A percentile compares a stretch with the other conserved stretches of the same genome.
Evolutionary conservation across 2,113 vertebrate species (phyloP).

Genomic region (Mystacornis crossleyi): DNA sequence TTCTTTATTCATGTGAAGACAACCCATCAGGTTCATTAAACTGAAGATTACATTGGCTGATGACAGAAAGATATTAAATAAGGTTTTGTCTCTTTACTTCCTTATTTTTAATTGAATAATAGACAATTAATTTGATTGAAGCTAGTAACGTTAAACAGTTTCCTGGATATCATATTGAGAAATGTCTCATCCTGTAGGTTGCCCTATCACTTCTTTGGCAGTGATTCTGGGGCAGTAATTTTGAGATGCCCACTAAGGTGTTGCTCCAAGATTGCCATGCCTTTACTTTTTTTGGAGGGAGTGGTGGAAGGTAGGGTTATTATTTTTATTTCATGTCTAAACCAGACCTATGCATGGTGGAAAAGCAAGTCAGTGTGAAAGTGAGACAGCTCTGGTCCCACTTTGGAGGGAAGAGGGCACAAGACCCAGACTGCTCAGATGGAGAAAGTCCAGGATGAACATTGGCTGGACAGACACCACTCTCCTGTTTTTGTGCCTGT

Average conservation of each 20-base stretch:
- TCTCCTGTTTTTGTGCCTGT: accelerated
- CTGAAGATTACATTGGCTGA: slow-evolving; percentile 46
- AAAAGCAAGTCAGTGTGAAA: not conserved
- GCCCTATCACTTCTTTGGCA: not conserved
- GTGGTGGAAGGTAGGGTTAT: not conserved
- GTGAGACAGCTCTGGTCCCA: not conserved
- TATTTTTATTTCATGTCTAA: not conserved
- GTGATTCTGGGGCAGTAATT: not conserved
- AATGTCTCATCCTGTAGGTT: not conserved
- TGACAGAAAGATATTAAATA: slow-evolving; percentile 64
- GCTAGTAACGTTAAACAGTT: not conserved
- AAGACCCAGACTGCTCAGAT: not conserved
- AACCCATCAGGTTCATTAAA: slow-evolving; percentile 47
- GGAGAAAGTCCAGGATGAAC: not conserved
- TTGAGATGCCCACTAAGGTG: not conserved
- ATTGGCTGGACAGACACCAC: not conserved
- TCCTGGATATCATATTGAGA: not conserved
- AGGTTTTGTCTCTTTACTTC: slow-evolving; percentile 61
- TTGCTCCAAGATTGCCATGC: not conserved
- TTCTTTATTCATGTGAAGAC: slow-evolving; percentile 65
- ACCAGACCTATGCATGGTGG: not conserved
- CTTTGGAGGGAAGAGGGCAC: not conserved
- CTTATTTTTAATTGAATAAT: slow-evolving; percentile 61
- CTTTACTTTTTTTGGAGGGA: not conserved
- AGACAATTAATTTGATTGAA: slow-evolving; percentile 43